These are phyloP conservation scores for Pelusios castaneus DNA, from an alignment of 2,113 vertebrate species.

Conservation along the genomic window DNA sequence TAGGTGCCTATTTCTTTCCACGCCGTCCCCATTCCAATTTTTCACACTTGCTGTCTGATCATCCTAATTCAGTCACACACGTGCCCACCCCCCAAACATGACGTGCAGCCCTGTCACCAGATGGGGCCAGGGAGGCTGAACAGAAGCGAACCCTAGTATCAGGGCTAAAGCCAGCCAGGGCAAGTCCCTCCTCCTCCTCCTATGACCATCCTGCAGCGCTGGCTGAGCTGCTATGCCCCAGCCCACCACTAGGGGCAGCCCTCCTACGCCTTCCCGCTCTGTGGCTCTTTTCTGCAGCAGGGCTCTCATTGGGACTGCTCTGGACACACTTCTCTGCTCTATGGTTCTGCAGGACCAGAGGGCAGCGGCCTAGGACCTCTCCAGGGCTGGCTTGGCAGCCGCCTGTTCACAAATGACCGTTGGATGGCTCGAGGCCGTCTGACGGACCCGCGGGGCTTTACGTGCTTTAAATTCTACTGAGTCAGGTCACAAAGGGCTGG, in stretches of 20 bases:
- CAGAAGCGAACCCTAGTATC: too few relatives aligned
- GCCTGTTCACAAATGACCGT: neutral
- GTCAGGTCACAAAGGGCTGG: neutral
- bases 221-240: neutral
- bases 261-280: neutral
- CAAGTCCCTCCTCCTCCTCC: too few relatives aligned
- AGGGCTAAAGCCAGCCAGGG: too few relatives aligned
- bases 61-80: too few relatives aligned
- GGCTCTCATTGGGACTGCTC: neutral
- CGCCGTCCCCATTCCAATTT: too few relatives aligned
- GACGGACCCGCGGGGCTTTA: neutral
- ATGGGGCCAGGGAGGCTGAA: too few relatives aligned
- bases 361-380: neutral
- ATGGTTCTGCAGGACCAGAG: neutral
- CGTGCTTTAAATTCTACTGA: neutral
- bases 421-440: fast-evolving
- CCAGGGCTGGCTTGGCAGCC: neutral
- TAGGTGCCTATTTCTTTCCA: too few relatives aligned
- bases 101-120: too few relatives aligned
- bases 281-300: too few relatives aligned
- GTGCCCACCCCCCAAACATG: too few relatives aligned
- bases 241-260: neutral
- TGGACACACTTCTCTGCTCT: neutral
- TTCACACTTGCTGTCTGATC: too few relatives aligned
- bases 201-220: too few relatives aligned